These are phyloP conservation scores for Amphimedon queenslandica DNA, from an alignment of 37 sponge, comb jelly and placozoan species.

Conservation along the genomic window DNA sequence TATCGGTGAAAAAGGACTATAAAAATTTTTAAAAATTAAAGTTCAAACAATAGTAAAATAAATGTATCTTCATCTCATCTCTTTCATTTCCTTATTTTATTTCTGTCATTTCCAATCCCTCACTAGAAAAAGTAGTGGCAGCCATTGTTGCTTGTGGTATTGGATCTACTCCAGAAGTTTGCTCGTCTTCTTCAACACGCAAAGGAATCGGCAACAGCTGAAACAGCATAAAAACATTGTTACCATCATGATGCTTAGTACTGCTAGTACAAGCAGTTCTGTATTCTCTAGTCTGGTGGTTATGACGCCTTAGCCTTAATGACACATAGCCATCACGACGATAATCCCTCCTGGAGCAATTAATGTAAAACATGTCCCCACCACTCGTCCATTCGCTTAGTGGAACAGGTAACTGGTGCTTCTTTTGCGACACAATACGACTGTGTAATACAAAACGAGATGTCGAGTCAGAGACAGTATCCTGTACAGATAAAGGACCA, in stretches of 20 bases:
- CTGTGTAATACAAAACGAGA: constrained; percentile 13
- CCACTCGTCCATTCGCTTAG: constrained; percentile 22
- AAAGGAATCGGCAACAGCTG: constrained; percentile 20
- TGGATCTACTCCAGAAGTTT: too few species aligned
- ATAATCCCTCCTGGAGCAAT: constrained; percentile 14
- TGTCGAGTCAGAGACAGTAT: not conserved
- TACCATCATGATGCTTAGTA: not conserved
- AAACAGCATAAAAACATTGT: constrained; percentile 25
- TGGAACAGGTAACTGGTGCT: not conserved
- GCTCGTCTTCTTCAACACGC: too few species aligned
- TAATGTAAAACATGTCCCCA: constrained; percentile 33
- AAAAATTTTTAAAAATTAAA: too few species aligned
- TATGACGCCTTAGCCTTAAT: not conserved
- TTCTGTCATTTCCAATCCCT: too few species aligned
- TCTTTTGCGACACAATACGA: constrained; percentile 1
- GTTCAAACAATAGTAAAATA: too few species aligned
- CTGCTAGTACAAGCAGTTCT: constrained; percentile 18
- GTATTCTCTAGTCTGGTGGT: constrained; percentile 4
- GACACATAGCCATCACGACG: constrained; percentile 38
- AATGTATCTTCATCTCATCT: too few species aligned
- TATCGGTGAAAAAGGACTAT: too few species aligned
- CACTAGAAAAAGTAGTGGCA: too few species aligned
- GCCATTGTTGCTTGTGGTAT: too few species aligned
- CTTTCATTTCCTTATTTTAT: too few species aligned
- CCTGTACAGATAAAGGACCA: constrained; percentile 22